phyloP scores from a whole-genome alignment of 1,140 invertebrate genomes.

The Macrotrachela quadricornifera region DNA sequence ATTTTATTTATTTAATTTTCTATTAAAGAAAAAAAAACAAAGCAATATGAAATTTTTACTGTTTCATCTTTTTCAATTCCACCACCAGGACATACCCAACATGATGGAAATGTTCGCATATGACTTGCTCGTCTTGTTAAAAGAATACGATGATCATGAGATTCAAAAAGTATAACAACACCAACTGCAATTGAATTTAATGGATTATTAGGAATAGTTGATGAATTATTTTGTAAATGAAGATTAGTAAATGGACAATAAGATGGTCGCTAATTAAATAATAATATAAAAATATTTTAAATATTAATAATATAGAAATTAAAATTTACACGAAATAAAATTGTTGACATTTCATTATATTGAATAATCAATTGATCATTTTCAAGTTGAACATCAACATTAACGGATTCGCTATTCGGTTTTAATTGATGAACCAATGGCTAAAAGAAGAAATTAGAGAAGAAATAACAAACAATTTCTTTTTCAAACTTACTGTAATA shows the following conservation, averaged over 20 bases:
- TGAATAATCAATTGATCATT: too few species aligned
- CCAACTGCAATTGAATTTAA: conserved; percentile 24
- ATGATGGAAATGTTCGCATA: conserved; percentile 27
- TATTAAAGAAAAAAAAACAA: too few species aligned
- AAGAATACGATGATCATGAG: conserved; percentile 21
- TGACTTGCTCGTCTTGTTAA: conserved; percentile 23
- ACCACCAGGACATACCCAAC: conserved; percentile 32
- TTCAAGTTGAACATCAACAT: too few species aligned
- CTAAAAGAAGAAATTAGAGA: too few species aligned
- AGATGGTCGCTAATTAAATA: conserved; percentile 14
- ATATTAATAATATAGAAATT: too few species aligned
- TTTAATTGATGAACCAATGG: too few species aligned
- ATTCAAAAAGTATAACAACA: conserved; percentile 22
- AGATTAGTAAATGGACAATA: conserved; percentile 19
- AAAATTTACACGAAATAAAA: too few species aligned
- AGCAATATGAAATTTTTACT: conserved; percentile 9
- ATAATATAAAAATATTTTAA: not conserved
- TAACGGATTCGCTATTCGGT: too few species aligned
- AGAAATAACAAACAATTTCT: too few species aligned
- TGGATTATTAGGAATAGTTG: conserved; percentile 12
- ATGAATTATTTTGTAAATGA: not conserved
- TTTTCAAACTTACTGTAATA: too few species aligned
- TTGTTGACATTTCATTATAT: not conserved
- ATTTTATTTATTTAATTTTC: not conserved
- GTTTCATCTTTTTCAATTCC: conserved; percentile 17